These are phyloP conservation scores for Gouania willdenowi DNA, from an alignment of 2,797 vertebrate genomes.

Conservation along the genomic window DNA sequence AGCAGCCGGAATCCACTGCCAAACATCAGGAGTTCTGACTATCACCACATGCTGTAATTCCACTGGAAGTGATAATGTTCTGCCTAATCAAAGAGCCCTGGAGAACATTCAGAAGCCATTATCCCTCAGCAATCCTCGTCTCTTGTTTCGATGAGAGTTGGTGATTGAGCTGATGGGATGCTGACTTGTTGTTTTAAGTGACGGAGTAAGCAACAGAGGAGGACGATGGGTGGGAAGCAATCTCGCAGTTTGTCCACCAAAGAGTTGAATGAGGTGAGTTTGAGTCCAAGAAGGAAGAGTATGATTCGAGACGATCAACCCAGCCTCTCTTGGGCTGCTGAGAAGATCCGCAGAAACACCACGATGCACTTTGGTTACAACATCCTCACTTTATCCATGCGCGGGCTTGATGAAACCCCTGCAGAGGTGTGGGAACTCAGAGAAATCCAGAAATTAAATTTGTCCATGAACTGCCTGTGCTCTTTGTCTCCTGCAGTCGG, in stretches of 20 bases:
- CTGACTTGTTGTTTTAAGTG: constrained; percentile 12
- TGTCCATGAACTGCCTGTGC: constrained; percentile 85
- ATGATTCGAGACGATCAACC: constrained; percentile 55
- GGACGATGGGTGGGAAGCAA: constrained; percentile 79
- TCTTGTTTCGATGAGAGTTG: constrained; percentile 4
- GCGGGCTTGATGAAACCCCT: constrained; percentile 79
- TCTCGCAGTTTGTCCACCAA: constrained; percentile 67
- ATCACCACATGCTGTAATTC: neutral
- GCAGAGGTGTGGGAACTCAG: constrained; percentile 86
- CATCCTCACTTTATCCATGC: constrained; percentile 86
- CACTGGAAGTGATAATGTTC: constrained; percentile 17
- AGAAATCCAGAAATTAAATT: constrained; percentile 89
- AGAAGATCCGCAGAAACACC: constrained; percentile 72
- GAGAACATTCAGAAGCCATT: constrained; percentile 16
- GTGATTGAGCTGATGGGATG: constrained; percentile 11
- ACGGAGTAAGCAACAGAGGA: constrained; percentile 4
- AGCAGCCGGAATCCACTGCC: constrained; percentile 24
- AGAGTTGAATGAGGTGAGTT: constrained; percentile 49
- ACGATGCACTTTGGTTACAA: constrained; percentile 74
- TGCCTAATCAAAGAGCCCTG: constrained; percentile 11
- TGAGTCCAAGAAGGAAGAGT: constrained; percentile 35
- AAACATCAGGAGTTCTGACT: constrained; percentile 26
- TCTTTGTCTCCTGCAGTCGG: constrained; percentile 78
- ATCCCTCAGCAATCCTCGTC: neutral
- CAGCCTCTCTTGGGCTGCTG: constrained; percentile 64